A percentile compares a stretch with the other conserved stretches of the same genome.
These are phyloP conservation scores for Dryas iulia DNA, from an alignment of 1,140 invertebrate genomes.

Conservation along the genomic window DNA sequence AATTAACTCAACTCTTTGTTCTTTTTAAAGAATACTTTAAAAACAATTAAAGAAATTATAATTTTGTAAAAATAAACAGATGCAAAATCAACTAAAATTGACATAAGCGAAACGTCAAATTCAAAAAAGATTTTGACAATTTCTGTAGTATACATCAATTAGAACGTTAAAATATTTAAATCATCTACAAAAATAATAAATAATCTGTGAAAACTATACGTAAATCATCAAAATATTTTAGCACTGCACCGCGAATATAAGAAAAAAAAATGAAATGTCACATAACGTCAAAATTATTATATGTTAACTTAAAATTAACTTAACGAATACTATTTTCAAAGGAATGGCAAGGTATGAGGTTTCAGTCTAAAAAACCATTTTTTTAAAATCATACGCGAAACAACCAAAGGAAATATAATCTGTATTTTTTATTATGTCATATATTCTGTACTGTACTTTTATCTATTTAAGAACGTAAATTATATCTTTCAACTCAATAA, in stretches of 20 bases:
- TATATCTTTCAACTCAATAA: not conserved
- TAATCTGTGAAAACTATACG: too few relatives aligned
- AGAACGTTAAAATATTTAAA: too few relatives aligned
- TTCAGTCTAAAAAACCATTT: slow-evolving; percentile 1
- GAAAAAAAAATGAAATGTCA: not conserved
- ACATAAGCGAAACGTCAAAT: too few relatives aligned
- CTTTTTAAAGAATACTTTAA: too few relatives aligned
- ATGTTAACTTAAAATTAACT: slow-evolving; percentile 8
- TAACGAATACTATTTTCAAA: slow-evolving; percentile 1
- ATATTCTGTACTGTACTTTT: not conserved
- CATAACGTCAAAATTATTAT: not conserved
- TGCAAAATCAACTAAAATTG: too few relatives aligned
- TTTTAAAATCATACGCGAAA: not conserved
- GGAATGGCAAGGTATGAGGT: slow-evolving; percentile 19
- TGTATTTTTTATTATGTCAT: not conserved
- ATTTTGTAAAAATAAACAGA: too few relatives aligned
- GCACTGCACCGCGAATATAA: not conserved
- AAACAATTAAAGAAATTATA: too few relatives aligned
- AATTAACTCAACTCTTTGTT: too few relatives aligned
- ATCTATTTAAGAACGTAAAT: not conserved
- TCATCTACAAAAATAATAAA: too few relatives aligned
- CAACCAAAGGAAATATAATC: not conserved
- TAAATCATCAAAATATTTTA: not conserved
- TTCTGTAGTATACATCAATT: too few relatives aligned
- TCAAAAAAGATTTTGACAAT: too few relatives aligned